A percentile compares a stretch with the other conserved stretches of the same genome.
Conservation (phyloP, 2,113 vertebrate species). For the Pimephales promelas region DNA sequence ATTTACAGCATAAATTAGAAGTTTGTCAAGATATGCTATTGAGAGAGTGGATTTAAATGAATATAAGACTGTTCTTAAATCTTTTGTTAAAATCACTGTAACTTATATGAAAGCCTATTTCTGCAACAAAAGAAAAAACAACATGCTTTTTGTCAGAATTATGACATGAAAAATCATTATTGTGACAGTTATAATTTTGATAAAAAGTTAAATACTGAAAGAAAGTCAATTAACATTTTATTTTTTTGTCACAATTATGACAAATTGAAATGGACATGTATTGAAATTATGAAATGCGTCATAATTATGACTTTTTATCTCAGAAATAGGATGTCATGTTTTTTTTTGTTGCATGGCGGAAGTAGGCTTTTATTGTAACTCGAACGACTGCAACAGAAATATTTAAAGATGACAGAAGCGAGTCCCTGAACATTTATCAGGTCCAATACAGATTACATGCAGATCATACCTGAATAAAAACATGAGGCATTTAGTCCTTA, state of each 20-base stretch:
- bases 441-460: constrained; percentile 16
- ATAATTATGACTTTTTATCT: not conserved
- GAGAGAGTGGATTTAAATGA: not conserved
- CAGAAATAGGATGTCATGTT: not conserved
- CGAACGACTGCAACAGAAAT: not conserved
- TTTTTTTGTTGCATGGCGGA: not conserved
- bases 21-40: not conserved
- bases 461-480: constrained; percentile 60
- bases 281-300: too few relatives aligned
- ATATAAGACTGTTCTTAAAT: not conserved
- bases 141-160: not conserved
- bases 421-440: not conserved
- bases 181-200: not conserved
- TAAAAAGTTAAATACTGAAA: too few relatives aligned
- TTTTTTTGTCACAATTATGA: not conserved
- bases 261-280: too few relatives aligned
- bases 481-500: constrained; percentile 60
- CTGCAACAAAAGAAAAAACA: not conserved
- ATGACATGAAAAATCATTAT: not conserved
- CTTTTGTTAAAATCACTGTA: not conserved
- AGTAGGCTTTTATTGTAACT: not conserved
- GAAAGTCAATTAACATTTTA: too few relatives aligned
- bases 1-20: not conserved
- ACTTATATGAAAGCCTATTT: not conserved
- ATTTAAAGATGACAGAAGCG: not conserved